Evolutionary conservation across 2,888 invertebrate genomes (phyloP).

Genomic region (Strigamia maritima): DNA sequence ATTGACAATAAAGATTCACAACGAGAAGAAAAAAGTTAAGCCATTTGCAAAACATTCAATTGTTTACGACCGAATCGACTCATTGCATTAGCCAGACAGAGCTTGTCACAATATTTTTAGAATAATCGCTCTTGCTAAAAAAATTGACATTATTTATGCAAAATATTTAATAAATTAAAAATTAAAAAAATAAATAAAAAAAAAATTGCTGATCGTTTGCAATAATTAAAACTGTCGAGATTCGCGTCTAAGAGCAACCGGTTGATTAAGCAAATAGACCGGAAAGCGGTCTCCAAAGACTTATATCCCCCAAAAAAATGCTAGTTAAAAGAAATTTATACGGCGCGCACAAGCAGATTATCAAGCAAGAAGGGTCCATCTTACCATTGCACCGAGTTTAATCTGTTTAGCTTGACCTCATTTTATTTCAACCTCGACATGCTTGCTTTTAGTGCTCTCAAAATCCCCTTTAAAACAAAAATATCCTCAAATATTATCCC

Average conservation of each 20-base stretch:
- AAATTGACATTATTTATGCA: neutral
- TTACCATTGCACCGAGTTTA: neutral
- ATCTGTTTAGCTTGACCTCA: slow-evolving; percentile 33
- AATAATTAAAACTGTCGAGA: slow-evolving; percentile 4
- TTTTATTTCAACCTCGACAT: slow-evolving; percentile 32
- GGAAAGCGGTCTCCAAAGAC: neutral
- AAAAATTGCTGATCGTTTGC: neutral
- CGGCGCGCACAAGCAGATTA: neutral
- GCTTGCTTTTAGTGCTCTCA: neutral
- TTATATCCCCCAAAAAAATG: neutral
- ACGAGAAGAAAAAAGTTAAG: neutral
- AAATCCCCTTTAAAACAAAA: slow-evolving; percentile 24
- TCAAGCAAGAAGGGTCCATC: neutral
- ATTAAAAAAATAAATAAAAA: too few relatives aligned
- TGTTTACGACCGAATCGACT: neutral
- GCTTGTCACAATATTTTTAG: neutral
- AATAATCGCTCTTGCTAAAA: neutral
- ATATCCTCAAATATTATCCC: slow-evolving; percentile 29
- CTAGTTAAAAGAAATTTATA: neutral
- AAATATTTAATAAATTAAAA: too few relatives aligned
- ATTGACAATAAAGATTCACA: neutral
- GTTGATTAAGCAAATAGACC: neutral
- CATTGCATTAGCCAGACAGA: neutral
- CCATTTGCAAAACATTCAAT: neutral
- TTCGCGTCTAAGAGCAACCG: neutral